Conservation (phyloP, 1,140 invertebrate genomes). For the Sarcophaga bullata region DNA sequence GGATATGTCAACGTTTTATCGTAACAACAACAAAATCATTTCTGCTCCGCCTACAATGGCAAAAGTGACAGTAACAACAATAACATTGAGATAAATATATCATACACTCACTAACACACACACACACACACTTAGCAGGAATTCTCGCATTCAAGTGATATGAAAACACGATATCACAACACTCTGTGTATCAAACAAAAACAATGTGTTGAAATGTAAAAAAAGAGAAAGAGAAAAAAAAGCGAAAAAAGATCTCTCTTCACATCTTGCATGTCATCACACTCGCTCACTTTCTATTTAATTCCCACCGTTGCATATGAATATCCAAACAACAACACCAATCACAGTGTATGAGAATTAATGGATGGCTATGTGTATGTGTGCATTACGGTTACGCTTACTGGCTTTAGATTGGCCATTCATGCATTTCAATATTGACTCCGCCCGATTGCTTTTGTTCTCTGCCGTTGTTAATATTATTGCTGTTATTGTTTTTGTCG, state of each 20-base stretch:
- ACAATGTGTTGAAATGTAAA: constrained; percentile 5
- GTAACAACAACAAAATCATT: constrained; percentile 21
- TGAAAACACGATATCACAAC: neutral
- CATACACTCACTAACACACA: neutral
- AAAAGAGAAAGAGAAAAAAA: neutral
- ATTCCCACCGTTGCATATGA: neutral
- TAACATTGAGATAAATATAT: neutral
- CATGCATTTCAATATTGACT: constrained; percentile 66
- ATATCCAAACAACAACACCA: neutral
- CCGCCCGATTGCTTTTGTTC: constrained; percentile 62
- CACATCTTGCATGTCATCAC: constrained; percentile 1
- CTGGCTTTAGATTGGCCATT: constrained; percentile 66
- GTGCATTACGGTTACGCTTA: constrained; percentile 64
- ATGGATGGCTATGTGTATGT: constrained; percentile 50
- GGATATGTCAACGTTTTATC: constrained; percentile 2
- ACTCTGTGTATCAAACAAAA: neutral
- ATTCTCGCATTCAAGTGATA: too few species aligned
- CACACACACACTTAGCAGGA: neutral
- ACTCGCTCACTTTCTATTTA: neutral
- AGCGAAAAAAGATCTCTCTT: neutral
- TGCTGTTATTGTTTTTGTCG: neutral
- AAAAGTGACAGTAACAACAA: neutral
- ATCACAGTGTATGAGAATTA: neutral
- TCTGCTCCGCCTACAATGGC: constrained; percentile 45
- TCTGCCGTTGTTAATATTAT: constrained; percentile 11